Conservation (phyloP, 2,888 invertebrate species). For the Apamea anceps region DNA sequence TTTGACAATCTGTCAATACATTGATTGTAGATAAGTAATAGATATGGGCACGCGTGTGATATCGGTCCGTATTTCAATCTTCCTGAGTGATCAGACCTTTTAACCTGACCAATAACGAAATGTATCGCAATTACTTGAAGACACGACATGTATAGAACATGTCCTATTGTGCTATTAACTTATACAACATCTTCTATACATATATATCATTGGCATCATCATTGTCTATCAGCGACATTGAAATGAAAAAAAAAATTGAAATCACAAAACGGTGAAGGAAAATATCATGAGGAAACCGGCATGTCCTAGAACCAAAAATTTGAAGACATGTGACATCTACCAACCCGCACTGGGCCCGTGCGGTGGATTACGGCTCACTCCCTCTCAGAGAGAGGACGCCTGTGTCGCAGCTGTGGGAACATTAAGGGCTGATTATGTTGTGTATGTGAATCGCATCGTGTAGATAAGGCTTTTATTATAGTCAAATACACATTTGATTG, state of each 20-base stretch:
- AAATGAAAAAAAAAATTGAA: no score
- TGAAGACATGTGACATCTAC: no score
- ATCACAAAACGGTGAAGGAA: no score
- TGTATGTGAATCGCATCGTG: background rate
- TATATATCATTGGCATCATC: background rate
- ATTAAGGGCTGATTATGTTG: no score
- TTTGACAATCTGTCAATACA: conserved; percentile 3
- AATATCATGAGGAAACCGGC: no score
- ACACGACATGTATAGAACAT: conserved; percentile 29
- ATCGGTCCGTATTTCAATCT: conserved; percentile 37
- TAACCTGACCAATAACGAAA: conserved; percentile 38
- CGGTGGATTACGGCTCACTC: no score
- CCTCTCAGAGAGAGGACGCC: no score
- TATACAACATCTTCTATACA: conserved; percentile 2
- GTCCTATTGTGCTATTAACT: background rate
- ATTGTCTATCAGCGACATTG: no score
- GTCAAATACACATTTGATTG: conserved; percentile 19
- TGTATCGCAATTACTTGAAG: conserved; percentile 47
- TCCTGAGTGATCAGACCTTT: conserved; percentile 45
- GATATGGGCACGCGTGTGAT: background rate
- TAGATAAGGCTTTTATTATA: background rate
- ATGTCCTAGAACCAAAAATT: no score
- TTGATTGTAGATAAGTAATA: background rate
- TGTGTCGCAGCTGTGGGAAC: no score
- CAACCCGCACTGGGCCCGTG: no score